These are phyloP conservation scores for Balearica regulorum DNA, from an alignment of 2,797 vertebrate genomes.

Conservation along the genomic window DNA sequence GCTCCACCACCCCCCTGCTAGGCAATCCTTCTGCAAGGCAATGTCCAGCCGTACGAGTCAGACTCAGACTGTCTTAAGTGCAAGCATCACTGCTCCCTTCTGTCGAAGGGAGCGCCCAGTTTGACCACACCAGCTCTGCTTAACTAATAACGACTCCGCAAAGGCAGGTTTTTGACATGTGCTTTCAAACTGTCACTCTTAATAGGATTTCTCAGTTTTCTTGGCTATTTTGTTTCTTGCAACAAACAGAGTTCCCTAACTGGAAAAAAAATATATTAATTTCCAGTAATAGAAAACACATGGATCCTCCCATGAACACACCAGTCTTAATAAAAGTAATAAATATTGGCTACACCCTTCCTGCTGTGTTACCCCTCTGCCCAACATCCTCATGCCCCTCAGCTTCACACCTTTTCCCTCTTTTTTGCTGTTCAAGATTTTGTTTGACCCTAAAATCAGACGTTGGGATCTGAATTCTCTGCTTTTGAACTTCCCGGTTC, in stretches of 20 bases:
- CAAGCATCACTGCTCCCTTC: not conserved
- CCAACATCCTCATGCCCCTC: not conserved
- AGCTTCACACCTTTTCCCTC: not conserved
- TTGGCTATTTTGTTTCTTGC: not conserved
- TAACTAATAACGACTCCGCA: not conserved
- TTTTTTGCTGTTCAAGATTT: not conserved
- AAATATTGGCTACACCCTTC: not conserved
- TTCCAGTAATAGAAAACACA: not conserved
- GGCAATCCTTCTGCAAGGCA: not conserved
- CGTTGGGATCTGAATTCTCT: not conserved
- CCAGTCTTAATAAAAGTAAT: not conserved
- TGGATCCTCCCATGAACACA: not conserved
- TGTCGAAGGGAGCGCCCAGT: not conserved
- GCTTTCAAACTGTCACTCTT: not conserved
- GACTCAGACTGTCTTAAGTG: accelerated
- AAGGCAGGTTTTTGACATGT: not conserved
- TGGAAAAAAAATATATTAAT: not conserved
- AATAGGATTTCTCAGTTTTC: not conserved
- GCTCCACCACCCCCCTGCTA: not conserved
- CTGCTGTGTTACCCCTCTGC: not conserved
- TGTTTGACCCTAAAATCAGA: not conserved
- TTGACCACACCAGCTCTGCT: not conserved
- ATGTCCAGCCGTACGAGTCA: accelerated
- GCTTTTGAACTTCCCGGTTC: slow-evolving; percentile 5
- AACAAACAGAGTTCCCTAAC: not conserved